Evolutionary conservation across 2,113 vertebrate genomes (phyloP), one percentile per base, ranked within the genome.

Genomic region (Synodontis membranacea): DNA sequence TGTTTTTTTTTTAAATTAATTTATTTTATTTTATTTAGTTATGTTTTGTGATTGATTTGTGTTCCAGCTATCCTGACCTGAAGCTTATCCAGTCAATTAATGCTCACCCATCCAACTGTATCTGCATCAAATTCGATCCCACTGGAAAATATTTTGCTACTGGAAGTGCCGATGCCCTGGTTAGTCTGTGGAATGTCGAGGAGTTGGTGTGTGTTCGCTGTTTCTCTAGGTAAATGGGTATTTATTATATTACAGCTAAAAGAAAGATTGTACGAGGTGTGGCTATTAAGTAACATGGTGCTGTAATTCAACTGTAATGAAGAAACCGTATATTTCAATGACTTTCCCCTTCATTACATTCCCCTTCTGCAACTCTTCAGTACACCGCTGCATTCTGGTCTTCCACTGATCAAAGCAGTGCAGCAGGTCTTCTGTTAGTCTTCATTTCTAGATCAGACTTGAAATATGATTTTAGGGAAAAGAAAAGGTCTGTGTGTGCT

Each of bases 81-180:
- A 99, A 99, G 91, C 97, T 97, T 31, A 98, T 99, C 87, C 98
- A 99, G 93, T 99, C 98, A 68, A 99, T 99, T 94, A 99, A 99
- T 0, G 98, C 98, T 39, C 98, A 99, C 82, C 98, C 98, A 8
- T 99, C 98, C 80, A 99, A 99, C 93, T 99, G 98, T 92, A 99
- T 99, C 93, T 99, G 98, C 84, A 99, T 99, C 93, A 99, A 99
- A 93, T 99, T 99, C 0, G 98, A 99, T 89, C 98, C 98, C 78
- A 99, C 93, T 6, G 98, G 98, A 44, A 98, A 97, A 88, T 98
- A 99, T 92, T 99, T 99, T 83, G 98, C 98, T 83, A 99, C 97
- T 0, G 98, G 98, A 89, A 99, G 98, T 37, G 97, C 98, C 0
- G 98, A 99, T 0, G 98, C 98, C 0, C 91, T 99, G 34, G 98